Evolutionary conservation across 2,113 vertebrate species (phyloP).

Genomic region (Cairina moschata): DNA sequence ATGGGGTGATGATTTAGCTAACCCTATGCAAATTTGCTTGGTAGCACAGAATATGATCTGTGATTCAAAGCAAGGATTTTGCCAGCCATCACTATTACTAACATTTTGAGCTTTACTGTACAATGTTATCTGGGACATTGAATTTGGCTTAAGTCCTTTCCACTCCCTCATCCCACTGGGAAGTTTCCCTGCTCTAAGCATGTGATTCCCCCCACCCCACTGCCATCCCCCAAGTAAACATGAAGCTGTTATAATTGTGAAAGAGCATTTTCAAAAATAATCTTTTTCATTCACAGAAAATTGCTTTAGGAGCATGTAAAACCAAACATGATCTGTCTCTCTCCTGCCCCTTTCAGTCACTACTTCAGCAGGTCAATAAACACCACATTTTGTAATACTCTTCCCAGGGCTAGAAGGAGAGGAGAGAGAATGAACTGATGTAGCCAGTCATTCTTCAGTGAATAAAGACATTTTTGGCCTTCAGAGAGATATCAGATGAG

Average conservation of each 20-base stretch:
- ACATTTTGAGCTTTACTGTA: background rate
- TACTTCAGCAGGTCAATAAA: accelerated
- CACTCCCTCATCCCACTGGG: background rate
- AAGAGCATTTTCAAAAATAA: background rate
- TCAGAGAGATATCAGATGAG: background rate
- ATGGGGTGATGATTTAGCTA: background rate
- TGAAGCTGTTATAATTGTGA: background rate
- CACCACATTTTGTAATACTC: background rate
- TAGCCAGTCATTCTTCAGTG: background rate
- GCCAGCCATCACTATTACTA: background rate
- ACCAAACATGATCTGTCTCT: background rate
- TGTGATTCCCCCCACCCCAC: too few species aligned
- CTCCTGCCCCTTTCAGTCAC: background rate
- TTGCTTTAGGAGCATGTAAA: background rate
- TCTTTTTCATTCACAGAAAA: background rate
- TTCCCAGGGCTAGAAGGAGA: background rate
- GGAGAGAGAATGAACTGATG: background rate
- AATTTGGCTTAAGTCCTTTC: background rate
- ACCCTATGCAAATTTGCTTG: background rate
- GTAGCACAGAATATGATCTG: background rate
- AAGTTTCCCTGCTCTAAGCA: background rate
- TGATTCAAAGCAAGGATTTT: background rate
- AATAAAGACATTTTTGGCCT: background rate
- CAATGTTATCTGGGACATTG: background rate
- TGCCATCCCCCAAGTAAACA: background rate